Evolutionary conservation across 2,888 invertebrate genomes (phyloP).

Genomic region (Orthosia gothica): DNA sequence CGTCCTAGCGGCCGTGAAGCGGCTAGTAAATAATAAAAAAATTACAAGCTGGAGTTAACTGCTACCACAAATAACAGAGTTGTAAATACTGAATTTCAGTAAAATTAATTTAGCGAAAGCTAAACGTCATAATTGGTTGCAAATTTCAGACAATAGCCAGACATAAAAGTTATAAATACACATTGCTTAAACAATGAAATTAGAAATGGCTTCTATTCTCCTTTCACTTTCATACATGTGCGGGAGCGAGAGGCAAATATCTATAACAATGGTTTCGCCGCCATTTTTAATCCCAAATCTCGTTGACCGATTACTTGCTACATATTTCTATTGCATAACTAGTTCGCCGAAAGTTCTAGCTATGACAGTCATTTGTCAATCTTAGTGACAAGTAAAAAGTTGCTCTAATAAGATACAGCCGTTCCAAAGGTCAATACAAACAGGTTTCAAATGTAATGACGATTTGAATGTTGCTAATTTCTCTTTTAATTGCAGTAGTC

Average conservation of each 20-base stretch:
- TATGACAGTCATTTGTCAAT: constrained; percentile 26
- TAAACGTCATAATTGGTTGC: not conserved
- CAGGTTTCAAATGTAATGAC: constrained; percentile 25
- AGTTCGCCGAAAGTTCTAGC: constrained; percentile 31
- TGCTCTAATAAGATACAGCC: constrained; percentile 4
- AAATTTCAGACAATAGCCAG: constrained; percentile 2
- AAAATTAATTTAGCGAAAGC: not conserved
- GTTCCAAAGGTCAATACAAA: constrained; percentile 9
- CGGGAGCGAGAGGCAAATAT: constrained; percentile 9
- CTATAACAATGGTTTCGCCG: constrained; percentile 34
- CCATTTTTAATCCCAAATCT: constrained; percentile 35
- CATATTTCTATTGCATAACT: constrained; percentile 31
- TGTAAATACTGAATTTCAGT: constrained; percentile 6
- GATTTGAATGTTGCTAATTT: constrained; percentile 20
- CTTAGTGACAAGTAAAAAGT: constrained; percentile 33
- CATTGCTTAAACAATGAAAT: constrained; percentile 22
- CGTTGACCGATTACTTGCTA: constrained; percentile 26
- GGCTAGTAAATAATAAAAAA: too few species aligned
- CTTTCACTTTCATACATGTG: constrained; percentile 38
- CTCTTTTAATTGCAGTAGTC: constrained; percentile 13
- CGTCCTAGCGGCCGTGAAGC: too few species aligned
- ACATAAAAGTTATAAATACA: constrained; percentile 2
- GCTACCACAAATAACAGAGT: not conserved
- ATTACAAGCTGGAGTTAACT: not conserved
- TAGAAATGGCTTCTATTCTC: constrained; percentile 21